phyloP scores from a whole-genome alignment of 2,113 vertebrate species.

The Triplophysa rosa region DNA sequence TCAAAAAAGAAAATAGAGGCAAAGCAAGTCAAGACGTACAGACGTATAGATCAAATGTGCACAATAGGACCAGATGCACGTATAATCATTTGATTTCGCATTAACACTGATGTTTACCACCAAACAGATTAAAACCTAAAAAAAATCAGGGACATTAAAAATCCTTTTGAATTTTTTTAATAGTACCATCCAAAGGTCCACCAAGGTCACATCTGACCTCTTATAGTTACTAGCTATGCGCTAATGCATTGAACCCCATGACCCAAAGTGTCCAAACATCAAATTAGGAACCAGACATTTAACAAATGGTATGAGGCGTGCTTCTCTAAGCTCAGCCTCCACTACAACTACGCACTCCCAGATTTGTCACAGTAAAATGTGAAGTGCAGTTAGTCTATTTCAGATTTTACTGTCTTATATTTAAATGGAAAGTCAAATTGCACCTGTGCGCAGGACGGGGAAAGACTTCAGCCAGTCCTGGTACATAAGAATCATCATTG shows the following conservation, averaged over 20 bases:
- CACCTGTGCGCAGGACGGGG: too few species aligned
- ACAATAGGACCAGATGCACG: too few species aligned
- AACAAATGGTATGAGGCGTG: slow-evolving; percentile 9
- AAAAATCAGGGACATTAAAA: too few species aligned
- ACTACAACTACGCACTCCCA: slow-evolving; percentile 32
- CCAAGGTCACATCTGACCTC: neutral
- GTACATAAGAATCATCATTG: neutral
- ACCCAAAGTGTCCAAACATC: neutral
- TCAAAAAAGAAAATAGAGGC: too few species aligned
- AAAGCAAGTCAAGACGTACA: too few species aligned
- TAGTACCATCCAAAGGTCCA: neutral
- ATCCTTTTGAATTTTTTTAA: too few species aligned
- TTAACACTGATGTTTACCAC: too few species aligned
- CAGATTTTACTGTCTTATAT: neutral
- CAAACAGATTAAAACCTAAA: too few species aligned
- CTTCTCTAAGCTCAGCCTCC: slow-evolving; percentile 45
- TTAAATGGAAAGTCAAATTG: slow-evolving; percentile 23
- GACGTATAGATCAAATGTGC: too few species aligned
- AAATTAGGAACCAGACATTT: neutral
- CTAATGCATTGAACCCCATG: too few species aligned
- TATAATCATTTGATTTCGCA: too few species aligned
- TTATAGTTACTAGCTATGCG: neutral
- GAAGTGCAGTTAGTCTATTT: slow-evolving; percentile 21
- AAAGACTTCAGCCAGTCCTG: neutral
- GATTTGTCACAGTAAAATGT: slow-evolving; percentile 51